phyloP scores from a whole-genome alignment of 2,113 vertebrate genomes.

The Sturnira hondurensis region DNA sequence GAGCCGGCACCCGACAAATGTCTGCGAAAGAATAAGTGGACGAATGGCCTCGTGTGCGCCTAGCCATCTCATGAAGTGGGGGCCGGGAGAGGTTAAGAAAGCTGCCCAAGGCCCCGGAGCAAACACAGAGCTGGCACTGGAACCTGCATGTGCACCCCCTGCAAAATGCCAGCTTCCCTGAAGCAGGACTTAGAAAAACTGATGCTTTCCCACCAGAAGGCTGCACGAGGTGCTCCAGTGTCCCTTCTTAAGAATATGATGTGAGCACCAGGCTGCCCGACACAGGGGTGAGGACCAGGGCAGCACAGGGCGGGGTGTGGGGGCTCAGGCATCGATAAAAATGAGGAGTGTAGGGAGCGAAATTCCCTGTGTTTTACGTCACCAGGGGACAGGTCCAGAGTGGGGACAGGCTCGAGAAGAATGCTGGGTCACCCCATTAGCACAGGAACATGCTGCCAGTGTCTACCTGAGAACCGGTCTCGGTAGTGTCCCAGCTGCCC shows the following conservation, averaged over 20 bases:
- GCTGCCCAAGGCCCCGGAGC: not conserved
- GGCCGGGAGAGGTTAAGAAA: not conserved
- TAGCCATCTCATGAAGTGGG: not conserved
- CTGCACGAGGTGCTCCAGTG: accelerated
- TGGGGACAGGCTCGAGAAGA: not conserved
- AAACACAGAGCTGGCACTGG: not conserved
- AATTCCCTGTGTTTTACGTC: no score
- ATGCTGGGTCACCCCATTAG: not conserved
- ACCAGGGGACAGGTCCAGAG: not conserved
- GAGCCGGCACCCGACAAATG: not conserved
- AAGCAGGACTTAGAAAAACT: not conserved
- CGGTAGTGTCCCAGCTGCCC: not conserved
- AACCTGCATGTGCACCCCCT: accelerated
- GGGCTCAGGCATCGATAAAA: no score
- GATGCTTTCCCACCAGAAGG: not conserved
- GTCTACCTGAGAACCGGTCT: not conserved
- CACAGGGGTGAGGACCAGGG: accelerated
- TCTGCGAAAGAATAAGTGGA: not conserved
- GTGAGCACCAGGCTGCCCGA: accelerated
- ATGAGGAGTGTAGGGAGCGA: not conserved
- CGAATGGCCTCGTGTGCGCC: not conserved
- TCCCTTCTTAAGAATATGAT: no score
- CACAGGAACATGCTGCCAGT: not conserved
- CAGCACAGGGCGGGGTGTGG: not conserved
- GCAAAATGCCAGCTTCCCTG: accelerated